A percentile compares a stretch with the other conserved stretches of the same genome.
Conservation (phyloP, 2,113 vertebrate species). For the Puntigrus tetrazona region DNA sequence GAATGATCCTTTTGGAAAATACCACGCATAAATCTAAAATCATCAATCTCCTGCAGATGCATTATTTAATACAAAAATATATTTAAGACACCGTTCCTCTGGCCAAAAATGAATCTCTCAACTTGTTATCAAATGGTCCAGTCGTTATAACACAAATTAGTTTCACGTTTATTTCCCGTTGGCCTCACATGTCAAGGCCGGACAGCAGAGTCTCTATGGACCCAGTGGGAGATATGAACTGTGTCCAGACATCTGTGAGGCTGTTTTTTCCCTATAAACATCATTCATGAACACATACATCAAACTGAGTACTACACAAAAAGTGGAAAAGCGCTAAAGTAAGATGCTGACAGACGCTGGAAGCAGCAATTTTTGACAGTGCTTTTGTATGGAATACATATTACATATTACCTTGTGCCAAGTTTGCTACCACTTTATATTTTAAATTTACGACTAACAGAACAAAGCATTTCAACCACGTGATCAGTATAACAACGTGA, state of each 20-base stretch:
- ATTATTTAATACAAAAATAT: not conserved
- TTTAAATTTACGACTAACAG: not conserved
- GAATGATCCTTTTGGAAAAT: not conserved
- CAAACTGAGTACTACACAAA: conserved; percentile 14
- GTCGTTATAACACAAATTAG: not conserved
- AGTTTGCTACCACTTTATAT: not conserved
- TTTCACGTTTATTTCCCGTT: not conserved
- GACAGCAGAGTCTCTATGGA: conserved; percentile 20
- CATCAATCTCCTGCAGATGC: not conserved
- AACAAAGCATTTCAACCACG: not conserved
- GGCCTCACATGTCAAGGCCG: not conserved
- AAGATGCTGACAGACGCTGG: conserved; percentile 25
- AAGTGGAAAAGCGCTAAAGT: conserved; percentile 5
- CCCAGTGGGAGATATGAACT: conserved; percentile 27
- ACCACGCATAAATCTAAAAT: not conserved
- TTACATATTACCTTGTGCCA: not conserved
- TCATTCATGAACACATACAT: conserved; percentile 39
- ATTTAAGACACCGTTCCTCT: not conserved
- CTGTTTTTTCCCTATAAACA: conserved; percentile 34
- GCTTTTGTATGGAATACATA: not conserved
- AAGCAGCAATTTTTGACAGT: not conserved
- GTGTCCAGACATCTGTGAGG: conserved; percentile 49
- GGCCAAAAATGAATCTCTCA: not conserved
- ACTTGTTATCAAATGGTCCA: not conserved
- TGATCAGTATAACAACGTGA: not conserved